Evolutionary conservation across 2,888 invertebrate genomes (phyloP).

Genomic region (Eilema sororculum): DNA sequence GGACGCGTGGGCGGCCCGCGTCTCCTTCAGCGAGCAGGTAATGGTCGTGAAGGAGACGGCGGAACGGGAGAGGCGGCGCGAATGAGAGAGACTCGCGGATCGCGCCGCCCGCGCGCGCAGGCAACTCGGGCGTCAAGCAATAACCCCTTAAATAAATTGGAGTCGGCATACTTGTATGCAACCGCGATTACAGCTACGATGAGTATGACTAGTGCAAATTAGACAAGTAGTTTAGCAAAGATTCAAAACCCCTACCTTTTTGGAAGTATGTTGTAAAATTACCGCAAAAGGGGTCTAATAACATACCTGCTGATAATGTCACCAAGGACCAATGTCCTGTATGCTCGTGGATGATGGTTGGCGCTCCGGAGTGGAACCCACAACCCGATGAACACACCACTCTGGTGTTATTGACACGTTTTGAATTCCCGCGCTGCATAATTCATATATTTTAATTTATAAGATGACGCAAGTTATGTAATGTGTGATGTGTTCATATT

Average conservation of each 20-base stretch:
- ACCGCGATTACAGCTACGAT: neutral
- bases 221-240: neutral
- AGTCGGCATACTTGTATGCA: neutral
- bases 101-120: too few relatives aligned
- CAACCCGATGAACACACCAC: conserved; percentile 73
- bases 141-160: neutral
- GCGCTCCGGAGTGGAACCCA: conserved; percentile 76
- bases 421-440: conserved; percentile 10
- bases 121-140: too few relatives aligned
- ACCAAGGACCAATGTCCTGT: conserved; percentile 79
- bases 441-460: neutral
- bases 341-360: conserved; percentile 74
- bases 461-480: neutral
- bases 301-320: conserved; percentile 69
- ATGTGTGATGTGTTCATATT: too few relatives aligned
- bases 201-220: neutral
- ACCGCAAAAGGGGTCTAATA: neutral
- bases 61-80: too few relatives aligned
- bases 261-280: neutral
- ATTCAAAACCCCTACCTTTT: neutral
- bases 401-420: conserved; percentile 48
- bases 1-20: too few relatives aligned
- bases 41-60: too few relatives aligned
- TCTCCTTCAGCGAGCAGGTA: too few relatives aligned
- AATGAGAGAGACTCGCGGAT: too few relatives aligned